phyloP scores from a whole-genome alignment of 2,888 invertebrate genomes.

The Polydrusus cervinus region DNA sequence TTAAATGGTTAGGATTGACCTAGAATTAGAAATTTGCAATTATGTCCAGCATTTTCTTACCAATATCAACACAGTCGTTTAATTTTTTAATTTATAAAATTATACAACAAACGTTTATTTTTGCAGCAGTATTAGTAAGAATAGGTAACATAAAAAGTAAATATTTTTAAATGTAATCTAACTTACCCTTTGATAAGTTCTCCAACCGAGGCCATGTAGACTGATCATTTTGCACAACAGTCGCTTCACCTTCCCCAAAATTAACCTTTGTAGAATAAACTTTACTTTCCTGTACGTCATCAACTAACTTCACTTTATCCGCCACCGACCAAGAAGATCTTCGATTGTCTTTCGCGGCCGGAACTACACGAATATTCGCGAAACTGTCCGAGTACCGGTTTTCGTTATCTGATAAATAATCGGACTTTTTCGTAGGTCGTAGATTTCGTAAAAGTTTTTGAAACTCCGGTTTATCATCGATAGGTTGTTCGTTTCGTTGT shows the following conservation, averaged over 20 bases:
- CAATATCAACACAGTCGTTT: too few relatives aligned
- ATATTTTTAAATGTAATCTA: neutral
- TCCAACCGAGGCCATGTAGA: conserved; percentile 66
- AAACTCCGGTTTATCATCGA: conserved; percentile 64
- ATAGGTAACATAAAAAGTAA: neutral
- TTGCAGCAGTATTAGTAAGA: neutral
- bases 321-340: conserved; percentile 71
- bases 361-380: conserved; percentile 56
- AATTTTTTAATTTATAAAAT: too few relatives aligned
- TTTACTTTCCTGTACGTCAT: conserved; percentile 67
- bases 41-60: too few relatives aligned
- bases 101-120: neutral
- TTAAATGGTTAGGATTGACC: too few relatives aligned
- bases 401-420: conserved; percentile 60
- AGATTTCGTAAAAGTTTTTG: conserved; percentile 67
- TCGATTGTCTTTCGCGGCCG: conserved; percentile 56
- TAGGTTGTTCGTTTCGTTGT: conserved; percentile 31
- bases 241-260: conserved; percentile 71
- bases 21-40: too few relatives aligned
- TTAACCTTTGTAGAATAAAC: conserved; percentile 78
- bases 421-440: conserved; percentile 62
- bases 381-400: conserved; percentile 58
- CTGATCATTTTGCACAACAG: conserved; percentile 68
- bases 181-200: conserved; percentile 65
- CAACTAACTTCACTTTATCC: conserved; percentile 73